Evolutionary conservation across 1,140 invertebrate species (phyloP), one percentile per base, ranked within the genome.

Genomic region (Bombus consobrinus): DNA sequence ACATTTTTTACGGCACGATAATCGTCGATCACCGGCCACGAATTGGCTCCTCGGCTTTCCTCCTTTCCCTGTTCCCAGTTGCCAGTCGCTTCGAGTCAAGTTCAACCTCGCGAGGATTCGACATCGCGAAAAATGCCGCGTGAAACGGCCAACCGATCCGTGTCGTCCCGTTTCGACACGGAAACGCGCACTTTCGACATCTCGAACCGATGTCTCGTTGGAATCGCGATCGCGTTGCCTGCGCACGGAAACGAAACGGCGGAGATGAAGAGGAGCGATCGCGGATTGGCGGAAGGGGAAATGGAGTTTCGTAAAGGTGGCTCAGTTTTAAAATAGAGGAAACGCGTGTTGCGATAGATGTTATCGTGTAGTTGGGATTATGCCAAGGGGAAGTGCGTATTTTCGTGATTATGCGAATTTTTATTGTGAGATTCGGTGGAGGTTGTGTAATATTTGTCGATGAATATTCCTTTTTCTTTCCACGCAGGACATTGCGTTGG

Each of bases 61-160:
- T 57, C 81, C 77, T 89, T 81, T 89, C 83, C 86, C 80, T 81
- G 59, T 59, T 53, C 25, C 47, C 43, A 57, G 59, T 83, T 73
- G 53, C 25, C 34, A 9, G 3, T 9, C 62, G 39, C 53, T 74
- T 79, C 69, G 64, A 59, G 80, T 83, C 84, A 89, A 88, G 88
- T 89, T 88, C 79, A 34, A 53, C n/a, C 4, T 87, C 66, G 74
- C 25, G 62, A 37, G 66, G 25, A 69, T 62, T 41, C 62, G 0
- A 39, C 59, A 47, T 5, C 22, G 59, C 28, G 59, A 62, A 86
- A 87, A 43, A 78, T 32, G 53, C 47, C 68, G 71, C 72, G 47
- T 43, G 68, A 78, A 74, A 78, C 73, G 64, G 43, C 37, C 77
- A 41, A 73, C n/a, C 79, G 73, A 83, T 81, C 59, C 79, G 80